Percentiles rank a stretch among this genome's conserved stretches.
phyloP scores from a whole-genome alignment of 2,113 vertebrate species.

The Proterorhinus semilunaris region DNA sequence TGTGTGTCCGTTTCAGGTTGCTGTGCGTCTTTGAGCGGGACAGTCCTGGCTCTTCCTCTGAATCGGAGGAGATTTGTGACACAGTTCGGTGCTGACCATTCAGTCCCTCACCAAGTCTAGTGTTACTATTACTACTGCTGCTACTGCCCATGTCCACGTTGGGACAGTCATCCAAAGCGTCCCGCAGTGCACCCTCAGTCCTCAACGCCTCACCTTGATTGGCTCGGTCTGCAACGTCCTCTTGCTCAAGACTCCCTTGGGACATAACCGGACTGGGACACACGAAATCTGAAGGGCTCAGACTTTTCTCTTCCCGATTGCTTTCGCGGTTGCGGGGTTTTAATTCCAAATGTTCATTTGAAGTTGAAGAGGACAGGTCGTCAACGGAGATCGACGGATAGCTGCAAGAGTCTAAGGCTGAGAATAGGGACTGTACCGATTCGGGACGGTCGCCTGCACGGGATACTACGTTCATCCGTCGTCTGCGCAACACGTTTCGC shows the following conservation, averaged over 20 bases:
- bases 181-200: slow-evolving; percentile 39
- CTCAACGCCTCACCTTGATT: slow-evolving; percentile 33
- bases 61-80: slow-evolving; percentile 43
- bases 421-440: slow-evolving; percentile 72
- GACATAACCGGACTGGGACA: slow-evolving; percentile 64
- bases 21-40: slow-evolving; percentile 51
- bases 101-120: slow-evolving; percentile 23
- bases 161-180: slow-evolving; percentile 27
- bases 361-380: slow-evolving; percentile 87
- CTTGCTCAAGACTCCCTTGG: slow-evolving; percentile 48
- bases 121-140: slow-evolving; percentile 21
- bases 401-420: slow-evolving; percentile 87
- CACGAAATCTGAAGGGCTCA: slow-evolving; percentile 63
- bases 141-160: slow-evolving; percentile 39
- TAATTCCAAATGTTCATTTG: slow-evolving; percentile 47
- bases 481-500: slow-evolving; percentile 85
- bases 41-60: slow-evolving; percentile 56
- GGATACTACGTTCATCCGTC: slow-evolving; percentile 75
- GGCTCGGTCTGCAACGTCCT: slow-evolving; percentile 39
- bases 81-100: slow-evolving; percentile 61
- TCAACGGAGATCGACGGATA: slow-evolving; percentile 91
- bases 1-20: slow-evolving; percentile 87
- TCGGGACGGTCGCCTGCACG: slow-evolving; percentile 81
- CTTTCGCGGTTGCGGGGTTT: slow-evolving; percentile 16
- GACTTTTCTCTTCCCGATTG: slow-evolving; percentile 49